Conservation (phyloP, 2,113 vertebrate species). For the Chunga burmeisteri region DNA sequence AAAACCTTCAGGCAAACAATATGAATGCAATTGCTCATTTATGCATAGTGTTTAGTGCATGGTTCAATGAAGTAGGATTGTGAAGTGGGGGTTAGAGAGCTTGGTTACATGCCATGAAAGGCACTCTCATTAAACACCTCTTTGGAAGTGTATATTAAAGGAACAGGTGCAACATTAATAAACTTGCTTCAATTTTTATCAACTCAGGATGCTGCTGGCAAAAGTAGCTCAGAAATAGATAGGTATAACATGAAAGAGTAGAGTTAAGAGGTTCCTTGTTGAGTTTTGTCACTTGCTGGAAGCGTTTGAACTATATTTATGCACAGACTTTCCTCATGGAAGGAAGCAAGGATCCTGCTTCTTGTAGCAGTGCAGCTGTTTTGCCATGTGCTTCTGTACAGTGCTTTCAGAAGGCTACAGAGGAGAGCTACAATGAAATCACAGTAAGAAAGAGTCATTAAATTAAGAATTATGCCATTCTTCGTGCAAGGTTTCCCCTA, state of each 20-base stretch:
- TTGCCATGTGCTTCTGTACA: neutral
- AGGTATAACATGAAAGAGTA: neutral
- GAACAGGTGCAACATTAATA: neutral
- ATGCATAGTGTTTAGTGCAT: neutral
- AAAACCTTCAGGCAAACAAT: neutral
- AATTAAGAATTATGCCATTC: neutral
- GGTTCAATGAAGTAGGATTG: neutral
- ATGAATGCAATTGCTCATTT: neutral
- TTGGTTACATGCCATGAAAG: neutral
- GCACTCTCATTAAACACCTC: neutral
- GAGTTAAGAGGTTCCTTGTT: neutral
- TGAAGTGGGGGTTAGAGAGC: neutral
- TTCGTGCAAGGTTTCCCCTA: neutral
- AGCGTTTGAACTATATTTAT: neutral
- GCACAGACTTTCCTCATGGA: neutral
- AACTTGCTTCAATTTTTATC: neutral
- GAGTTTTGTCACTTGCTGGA: neutral
- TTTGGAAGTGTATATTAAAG: neutral
- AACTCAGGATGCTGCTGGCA: neutral
- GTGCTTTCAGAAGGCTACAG: neutral
- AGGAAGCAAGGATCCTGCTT: neutral
- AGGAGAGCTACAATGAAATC: neutral
- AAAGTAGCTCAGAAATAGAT: neutral
- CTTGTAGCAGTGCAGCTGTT: neutral
- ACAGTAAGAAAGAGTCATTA: neutral